Percentiles rank a stretch among this genome's conserved stretches.
Evolutionary conservation across 2,888 invertebrate genomes (phyloP).

Genomic region (Unio delphinus): DNA sequence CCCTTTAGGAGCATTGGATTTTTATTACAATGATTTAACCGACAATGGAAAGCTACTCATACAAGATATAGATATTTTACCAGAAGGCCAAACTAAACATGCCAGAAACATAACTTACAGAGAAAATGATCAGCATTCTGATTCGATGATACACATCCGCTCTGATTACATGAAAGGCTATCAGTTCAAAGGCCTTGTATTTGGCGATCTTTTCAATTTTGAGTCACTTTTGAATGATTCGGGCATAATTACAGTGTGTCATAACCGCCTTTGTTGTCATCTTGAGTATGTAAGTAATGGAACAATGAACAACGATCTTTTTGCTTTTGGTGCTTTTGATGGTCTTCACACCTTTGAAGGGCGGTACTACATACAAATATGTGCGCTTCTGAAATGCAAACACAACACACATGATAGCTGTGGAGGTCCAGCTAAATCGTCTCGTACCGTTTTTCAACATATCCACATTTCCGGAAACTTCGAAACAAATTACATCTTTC

Average conservation of each 20-base stretch:
- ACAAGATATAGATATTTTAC: constrained; percentile 21
- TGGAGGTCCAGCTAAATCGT: constrained; percentile 24
- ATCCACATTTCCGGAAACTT: constrained; percentile 35
- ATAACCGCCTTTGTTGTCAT: constrained; percentile 44
- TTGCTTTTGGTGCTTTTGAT: constrained; percentile 57
- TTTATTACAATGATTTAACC: constrained; percentile 28
- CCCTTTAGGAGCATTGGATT: constrained; percentile 34
- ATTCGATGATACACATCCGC: not conserved
- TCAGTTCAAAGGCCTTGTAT: constrained; percentile 30
- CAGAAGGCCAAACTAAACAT: not conserved
- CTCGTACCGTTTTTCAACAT: constrained; percentile 29
- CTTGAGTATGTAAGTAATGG: constrained; percentile 27
- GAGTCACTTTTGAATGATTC: constrained; percentile 13
- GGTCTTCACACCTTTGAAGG: constrained; percentile 52
- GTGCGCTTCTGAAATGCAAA: constrained; percentile 49
- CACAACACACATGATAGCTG: constrained; percentile 27
- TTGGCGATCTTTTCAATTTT: constrained; percentile 44
- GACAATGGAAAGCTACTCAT: constrained; percentile 34
- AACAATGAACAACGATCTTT: constrained; percentile 19
- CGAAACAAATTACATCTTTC: constrained; percentile 38
- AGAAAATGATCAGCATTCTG: not conserved
- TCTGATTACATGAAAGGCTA: not conserved
- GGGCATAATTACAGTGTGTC: constrained; percentile 35
- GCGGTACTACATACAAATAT: constrained; percentile 52
- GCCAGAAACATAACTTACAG: not conserved